phyloP scores from a whole-genome alignment of 2,113 vertebrate species.

The Regulus satrapa region DNA sequence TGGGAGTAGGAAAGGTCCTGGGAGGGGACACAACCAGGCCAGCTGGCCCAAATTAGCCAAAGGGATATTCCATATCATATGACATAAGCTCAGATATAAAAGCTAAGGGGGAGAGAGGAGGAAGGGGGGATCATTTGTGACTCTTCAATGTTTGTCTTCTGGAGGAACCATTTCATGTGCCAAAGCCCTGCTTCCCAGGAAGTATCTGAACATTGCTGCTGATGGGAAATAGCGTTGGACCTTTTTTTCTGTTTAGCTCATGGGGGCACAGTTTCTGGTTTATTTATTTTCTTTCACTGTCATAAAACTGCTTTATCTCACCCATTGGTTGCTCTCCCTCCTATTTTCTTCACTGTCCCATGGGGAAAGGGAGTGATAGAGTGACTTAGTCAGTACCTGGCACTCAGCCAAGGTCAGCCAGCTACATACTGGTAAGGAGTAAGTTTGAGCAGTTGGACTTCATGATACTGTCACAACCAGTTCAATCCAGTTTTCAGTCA shows the following conservation, averaged over 20 bases:
- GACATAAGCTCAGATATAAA: background rate
- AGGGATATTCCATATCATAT: background rate
- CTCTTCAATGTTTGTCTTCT: background rate
- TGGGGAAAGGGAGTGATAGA: background rate
- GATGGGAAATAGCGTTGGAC: background rate
- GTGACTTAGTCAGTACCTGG: background rate
- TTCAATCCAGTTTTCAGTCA: background rate
- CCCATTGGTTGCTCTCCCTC: background rate
- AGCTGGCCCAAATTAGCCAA: background rate
- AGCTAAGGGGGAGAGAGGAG: background rate
- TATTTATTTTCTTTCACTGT: background rate
- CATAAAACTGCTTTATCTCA: background rate
- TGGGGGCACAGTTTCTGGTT: rapidly evolving
- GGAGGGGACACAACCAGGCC: background rate
- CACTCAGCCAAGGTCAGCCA: background rate
- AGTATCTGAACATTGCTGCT: rapidly evolving
- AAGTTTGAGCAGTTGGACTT: background rate
- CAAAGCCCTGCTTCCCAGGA: background rate
- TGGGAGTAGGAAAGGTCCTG: background rate
- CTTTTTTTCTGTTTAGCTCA: background rate
- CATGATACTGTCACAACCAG: background rate
- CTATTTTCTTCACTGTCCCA: background rate
- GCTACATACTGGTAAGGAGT: background rate
- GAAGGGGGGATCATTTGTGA: background rate
- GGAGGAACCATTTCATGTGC: too few relatives aligned